Percentiles rank a stretch among this genome's conserved stretches.
phyloP scores from a whole-genome alignment of 2,113 vertebrate genomes.

The Burhinus oedicnemus region DNA sequence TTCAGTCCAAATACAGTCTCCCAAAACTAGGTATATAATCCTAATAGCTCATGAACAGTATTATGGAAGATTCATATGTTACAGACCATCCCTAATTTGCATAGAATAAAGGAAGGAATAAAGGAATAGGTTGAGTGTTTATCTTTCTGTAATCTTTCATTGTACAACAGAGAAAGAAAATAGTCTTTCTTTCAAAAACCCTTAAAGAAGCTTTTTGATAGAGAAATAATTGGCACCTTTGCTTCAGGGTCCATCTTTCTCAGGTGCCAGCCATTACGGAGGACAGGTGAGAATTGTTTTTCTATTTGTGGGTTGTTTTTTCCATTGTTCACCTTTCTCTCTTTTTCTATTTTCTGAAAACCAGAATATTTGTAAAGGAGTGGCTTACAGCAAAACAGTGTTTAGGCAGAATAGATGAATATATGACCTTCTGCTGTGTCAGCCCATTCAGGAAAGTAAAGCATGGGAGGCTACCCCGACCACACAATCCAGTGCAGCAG shows the following conservation, averaged over 20 bases:
- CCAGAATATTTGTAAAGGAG: background rate
- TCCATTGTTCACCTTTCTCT: background rate
- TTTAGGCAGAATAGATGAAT: background rate
- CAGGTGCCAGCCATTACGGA: constrained; percentile 26
- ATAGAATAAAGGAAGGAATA: background rate
- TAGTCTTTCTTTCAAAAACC: background rate
- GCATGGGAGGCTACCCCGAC: background rate
- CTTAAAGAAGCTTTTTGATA: background rate
- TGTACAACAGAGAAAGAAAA: background rate
- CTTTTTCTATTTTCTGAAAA: background rate
- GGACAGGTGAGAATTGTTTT: constrained; percentile 36
- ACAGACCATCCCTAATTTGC: background rate
- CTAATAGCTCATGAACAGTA: background rate
- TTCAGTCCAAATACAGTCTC: background rate
- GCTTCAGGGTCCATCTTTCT: constrained; percentile 29
- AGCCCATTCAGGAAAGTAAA: background rate
- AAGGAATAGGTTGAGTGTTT: background rate
- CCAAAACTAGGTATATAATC: background rate
- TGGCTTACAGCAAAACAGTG: background rate
- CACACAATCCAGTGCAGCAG: background rate
- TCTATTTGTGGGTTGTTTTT: background rate
- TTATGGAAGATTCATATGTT: background rate
- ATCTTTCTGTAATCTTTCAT: background rate
- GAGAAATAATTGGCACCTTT: constrained; percentile 36
- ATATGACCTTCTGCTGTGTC: background rate